These are phyloP conservation scores for Lutraria lutraria DNA, from an alignment of 2,888 invertebrate genomes.

Conservation along the genomic window DNA sequence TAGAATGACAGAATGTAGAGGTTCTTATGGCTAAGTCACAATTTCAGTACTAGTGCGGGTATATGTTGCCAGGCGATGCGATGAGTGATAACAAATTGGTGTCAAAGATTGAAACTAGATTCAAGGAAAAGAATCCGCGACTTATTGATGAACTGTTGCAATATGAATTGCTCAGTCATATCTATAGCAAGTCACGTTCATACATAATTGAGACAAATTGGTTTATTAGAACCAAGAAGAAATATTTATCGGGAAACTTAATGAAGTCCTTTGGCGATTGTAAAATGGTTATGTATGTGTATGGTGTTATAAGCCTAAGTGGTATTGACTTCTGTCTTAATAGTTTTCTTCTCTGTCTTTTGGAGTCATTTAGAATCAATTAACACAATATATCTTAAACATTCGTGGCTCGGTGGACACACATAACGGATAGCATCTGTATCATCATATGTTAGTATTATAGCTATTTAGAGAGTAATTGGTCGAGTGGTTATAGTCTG, in stretches of 20 bases:
- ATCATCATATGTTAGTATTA: too few relatives aligned
- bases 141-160: background rate
- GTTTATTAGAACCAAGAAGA: background rate
- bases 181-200: background rate
- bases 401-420: too few relatives aligned
- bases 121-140: too few relatives aligned
- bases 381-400: background rate
- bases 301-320: background rate
- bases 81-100: too few relatives aligned
- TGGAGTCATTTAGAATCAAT: background rate
- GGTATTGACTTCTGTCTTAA: background rate
- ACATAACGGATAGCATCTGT: too few relatives aligned
- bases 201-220: background rate
- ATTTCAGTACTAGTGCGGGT: too few relatives aligned
- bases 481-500: too few relatives aligned
- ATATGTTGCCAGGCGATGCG: too few relatives aligned
- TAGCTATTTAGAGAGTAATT: too few relatives aligned
- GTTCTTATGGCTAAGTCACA: too few relatives aligned
- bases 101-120: too few relatives aligned
- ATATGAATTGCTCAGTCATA: background rate
- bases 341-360: background rate
- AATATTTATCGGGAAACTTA: background rate
- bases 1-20: too few relatives aligned
- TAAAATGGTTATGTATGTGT: background rate
- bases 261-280: conserved; percentile 1